A percentile compares a stretch with the other conserved stretches of the same genome.
Evolutionary conservation across 2,888 invertebrate genomes (phyloP).

Genomic region (Xestia sexstrigata): DNA sequence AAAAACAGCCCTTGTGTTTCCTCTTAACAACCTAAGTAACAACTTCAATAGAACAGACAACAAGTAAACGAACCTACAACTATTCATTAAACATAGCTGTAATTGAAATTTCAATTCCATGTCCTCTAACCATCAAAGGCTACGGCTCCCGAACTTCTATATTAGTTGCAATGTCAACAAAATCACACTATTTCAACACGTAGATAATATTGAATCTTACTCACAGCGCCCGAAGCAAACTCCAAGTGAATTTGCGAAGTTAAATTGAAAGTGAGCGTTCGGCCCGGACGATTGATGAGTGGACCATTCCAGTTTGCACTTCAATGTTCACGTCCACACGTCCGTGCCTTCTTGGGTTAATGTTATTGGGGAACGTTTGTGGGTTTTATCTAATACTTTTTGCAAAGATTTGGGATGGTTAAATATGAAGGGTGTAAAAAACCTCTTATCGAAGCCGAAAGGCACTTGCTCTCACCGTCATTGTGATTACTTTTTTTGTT

Average conservation of each 20-base stretch:
- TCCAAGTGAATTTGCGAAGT: conserved; percentile 74
- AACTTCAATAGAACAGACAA: conserved; percentile 3
- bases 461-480: no score
- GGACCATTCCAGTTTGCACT: conserved; percentile 67
- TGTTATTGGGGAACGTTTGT: conserved; percentile 23
- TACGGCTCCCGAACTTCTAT: conserved; percentile 30
- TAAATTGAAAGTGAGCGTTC: conserved; percentile 76
- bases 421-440: no score
- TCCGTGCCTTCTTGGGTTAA: conserved; percentile 46
- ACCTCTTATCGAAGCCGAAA: no score
- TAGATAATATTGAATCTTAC: conserved; percentile 63
- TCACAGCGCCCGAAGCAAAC: conserved; percentile 62
- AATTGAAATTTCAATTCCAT: conserved; percentile 16
- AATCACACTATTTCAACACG: conserved; percentile 49
- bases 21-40: background rate
- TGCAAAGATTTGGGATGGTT: background rate
- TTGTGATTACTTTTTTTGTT: no score
- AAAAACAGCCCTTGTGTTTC: no score
- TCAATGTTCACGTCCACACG: conserved; percentile 61
- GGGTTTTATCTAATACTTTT: conserved; percentile 17
- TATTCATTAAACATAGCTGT: background rate
- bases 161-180: conserved; percentile 51
- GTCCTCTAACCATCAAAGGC: background rate
- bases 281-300: conserved; percentile 74
- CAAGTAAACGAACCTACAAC: conserved; percentile 4